Evolutionary conservation across 2,113 vertebrate species (phyloP).

Genomic region (Ivindomyrus marchei): DNA sequence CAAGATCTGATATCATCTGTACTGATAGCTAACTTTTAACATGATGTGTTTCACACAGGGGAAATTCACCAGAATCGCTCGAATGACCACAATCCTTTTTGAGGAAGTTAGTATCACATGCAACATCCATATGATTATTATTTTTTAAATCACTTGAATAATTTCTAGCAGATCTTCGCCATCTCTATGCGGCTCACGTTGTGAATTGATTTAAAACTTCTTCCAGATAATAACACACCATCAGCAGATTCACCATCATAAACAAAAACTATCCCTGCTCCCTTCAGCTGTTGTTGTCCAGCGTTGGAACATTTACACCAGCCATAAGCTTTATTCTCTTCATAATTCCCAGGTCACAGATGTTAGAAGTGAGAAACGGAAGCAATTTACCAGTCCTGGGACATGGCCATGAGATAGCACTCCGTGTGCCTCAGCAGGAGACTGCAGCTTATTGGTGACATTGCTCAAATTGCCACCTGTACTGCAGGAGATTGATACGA

Average conservation of each 20-base stretch:
- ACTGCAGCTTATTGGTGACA: neutral
- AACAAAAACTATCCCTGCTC: neutral
- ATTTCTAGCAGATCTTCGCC: neutral
- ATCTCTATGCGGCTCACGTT: neutral
- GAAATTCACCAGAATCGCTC: neutral
- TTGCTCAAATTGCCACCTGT: neutral
- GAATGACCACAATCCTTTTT: neutral
- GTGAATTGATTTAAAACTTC: neutral
- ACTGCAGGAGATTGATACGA: neutral
- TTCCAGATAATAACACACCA: neutral
- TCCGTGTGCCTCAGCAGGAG: neutral
- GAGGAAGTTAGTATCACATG: neutral
- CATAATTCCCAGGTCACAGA: neutral
- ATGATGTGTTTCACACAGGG: neutral
- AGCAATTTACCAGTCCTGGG: neutral
- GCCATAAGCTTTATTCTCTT: neutral
- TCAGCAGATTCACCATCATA: neutral
- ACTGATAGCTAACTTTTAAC: neutral
- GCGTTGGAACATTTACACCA: neutral
- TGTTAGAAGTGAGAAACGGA: slow-evolving; percentile 5
- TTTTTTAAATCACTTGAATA: neutral
- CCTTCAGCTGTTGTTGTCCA: neutral
- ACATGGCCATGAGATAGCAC: neutral
- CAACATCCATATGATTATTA: neutral
- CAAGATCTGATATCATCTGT: neutral